phyloP scores from a whole-genome alignment of 2,888 invertebrate species.

The Blera fallax region DNA sequence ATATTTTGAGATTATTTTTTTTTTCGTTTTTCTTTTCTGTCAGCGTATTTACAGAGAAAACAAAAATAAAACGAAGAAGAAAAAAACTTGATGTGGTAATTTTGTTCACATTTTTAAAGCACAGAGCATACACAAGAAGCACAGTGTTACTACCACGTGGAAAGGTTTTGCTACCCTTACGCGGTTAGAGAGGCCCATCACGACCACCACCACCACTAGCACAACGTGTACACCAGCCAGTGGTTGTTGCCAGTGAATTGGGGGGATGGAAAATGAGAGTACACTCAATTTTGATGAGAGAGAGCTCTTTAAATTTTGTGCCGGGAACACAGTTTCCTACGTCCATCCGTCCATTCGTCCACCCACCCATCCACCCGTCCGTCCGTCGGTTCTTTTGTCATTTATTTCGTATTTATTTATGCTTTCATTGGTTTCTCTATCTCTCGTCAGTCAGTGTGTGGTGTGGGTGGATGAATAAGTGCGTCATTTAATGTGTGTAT shows the following conservation, averaged over 20 bases:
- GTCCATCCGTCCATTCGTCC: not conserved
- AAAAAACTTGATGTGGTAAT: not conserved
- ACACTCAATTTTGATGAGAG: not conserved
- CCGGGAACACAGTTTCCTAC: too few relatives aligned
- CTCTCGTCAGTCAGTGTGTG: not conserved
- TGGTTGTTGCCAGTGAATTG: not conserved
- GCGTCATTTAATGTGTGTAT: not conserved
- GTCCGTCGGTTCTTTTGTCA: not conserved
- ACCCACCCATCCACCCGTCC: too few relatives aligned
- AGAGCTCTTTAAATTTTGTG: slow-evolving; percentile 1
- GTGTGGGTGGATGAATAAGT: not conserved
- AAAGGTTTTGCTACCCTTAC: slow-evolving; percentile 33
- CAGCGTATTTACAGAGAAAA: not conserved
- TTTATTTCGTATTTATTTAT: not conserved
- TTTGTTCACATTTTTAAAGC: slow-evolving; percentile 18
- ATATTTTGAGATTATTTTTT: too few relatives aligned
- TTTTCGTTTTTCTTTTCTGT: not conserved
- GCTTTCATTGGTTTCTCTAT: not conserved
- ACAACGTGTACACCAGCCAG: not conserved
- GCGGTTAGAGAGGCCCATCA: not conserved
- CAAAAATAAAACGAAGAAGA: slow-evolving; percentile 25
- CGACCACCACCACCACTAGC: not conserved
- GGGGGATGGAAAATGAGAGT: not conserved
- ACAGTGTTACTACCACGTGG: slow-evolving; percentile 28
- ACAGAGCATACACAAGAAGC: not conserved